Conservation (phyloP, 2,797 vertebrate species). For the Euphonia xanthogaster region DNA sequence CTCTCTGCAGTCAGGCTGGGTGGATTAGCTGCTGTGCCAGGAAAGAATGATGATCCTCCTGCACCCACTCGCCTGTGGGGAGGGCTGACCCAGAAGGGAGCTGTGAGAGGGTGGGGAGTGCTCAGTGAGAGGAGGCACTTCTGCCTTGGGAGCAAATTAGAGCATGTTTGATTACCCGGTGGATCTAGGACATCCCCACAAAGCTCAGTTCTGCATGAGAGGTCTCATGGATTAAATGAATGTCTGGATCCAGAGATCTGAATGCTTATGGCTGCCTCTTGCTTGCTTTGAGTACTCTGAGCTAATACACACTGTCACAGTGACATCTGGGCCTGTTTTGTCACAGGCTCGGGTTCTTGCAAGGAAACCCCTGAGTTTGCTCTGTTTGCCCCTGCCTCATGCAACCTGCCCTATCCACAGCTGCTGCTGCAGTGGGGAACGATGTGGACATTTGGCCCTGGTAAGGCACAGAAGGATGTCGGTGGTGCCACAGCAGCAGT, state of each 20-base stretch:
- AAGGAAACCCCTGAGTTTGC: not conserved
- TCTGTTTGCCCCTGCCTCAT: not conserved
- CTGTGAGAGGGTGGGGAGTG: not conserved
- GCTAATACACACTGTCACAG: not conserved
- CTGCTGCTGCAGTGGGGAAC: not conserved
- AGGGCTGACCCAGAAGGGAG: conserved; percentile 39
- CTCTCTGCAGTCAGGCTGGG: not conserved
- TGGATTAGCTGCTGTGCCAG: conserved; percentile 42
- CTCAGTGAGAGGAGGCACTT: not conserved
- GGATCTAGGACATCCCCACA: not conserved
- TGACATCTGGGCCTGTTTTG: rapidly evolving
- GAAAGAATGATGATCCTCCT: conserved; percentile 29
- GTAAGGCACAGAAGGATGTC: rapidly evolving
- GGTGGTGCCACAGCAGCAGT: rapidly evolving
- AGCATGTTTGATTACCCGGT: not conserved
- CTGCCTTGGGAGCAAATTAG: not conserved
- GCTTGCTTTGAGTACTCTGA: not conserved
- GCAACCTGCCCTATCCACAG: rapidly evolving
- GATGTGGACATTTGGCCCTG: not conserved
- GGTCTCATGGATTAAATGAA: not conserved
- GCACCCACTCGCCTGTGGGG: not conserved
- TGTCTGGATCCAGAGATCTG: not conserved
- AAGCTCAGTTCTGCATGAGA: not conserved
- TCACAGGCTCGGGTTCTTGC: not conserved
- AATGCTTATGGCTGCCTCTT: not conserved